Conservation (phyloP, 2,113 vertebrate species). For the Elgaria multicarinata region DNA sequence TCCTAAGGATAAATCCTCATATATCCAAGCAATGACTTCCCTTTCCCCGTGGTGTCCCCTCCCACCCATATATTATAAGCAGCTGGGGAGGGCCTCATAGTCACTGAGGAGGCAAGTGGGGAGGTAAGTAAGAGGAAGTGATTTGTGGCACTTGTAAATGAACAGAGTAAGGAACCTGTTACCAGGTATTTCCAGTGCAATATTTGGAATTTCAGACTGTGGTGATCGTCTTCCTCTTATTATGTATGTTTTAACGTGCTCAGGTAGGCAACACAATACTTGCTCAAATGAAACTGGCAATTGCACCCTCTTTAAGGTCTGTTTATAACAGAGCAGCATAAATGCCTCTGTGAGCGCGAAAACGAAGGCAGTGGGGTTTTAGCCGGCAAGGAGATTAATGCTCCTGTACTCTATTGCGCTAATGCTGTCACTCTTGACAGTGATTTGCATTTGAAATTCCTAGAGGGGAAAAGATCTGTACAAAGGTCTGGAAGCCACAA, state of each 20-base stretch:
- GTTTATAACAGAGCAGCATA: slow-evolving; percentile 2
- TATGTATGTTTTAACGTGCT: background rate
- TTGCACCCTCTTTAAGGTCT: background rate
- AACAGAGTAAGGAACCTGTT: background rate
- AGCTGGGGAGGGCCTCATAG: background rate
- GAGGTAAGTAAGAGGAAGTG: background rate
- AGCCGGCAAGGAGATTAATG: background rate
- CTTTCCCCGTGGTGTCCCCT: background rate
- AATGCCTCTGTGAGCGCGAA: background rate
- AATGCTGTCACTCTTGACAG: slow-evolving; percentile 40
- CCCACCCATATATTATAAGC: no score
- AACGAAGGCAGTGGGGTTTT: background rate
- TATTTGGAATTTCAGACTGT: background rate
- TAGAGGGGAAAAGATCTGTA: slow-evolving; percentile 10
- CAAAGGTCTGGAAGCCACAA: background rate
- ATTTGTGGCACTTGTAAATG: background rate
- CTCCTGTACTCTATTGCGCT: background rate
- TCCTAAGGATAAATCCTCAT: no score
- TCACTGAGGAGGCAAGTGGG: background rate
- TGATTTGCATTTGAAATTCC: slow-evolving; percentile 50
- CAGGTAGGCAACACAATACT: background rate
- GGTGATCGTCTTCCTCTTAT: background rate
- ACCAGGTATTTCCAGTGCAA: background rate
- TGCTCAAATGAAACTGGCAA: background rate
- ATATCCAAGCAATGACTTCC: background rate